Evolutionary conservation across 2,888 invertebrate species (phyloP).

Genomic region (Dendrolimus pini): DNA sequence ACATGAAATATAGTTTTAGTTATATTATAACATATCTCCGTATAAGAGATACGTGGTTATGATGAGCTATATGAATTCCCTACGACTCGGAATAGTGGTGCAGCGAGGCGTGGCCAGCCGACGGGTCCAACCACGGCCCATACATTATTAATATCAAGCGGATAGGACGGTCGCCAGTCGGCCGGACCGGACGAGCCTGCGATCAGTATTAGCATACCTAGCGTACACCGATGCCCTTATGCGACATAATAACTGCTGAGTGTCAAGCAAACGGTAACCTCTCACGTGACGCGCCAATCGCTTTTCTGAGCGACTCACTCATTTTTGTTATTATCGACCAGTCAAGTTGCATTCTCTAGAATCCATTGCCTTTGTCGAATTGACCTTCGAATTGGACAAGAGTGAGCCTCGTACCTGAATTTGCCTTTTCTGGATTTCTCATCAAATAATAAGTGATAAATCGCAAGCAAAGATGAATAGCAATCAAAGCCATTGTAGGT

Average conservation of each 20-base stretch:
- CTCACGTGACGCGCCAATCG: not conserved
- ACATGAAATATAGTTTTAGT: too few species aligned
- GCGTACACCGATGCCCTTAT: constrained; percentile 11
- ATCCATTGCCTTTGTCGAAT: constrained; percentile 18
- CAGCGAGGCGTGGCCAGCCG: constrained; percentile 15
- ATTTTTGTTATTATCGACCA: constrained; percentile 3
- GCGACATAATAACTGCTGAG: constrained; percentile 12
- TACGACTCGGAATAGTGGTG: constrained; percentile 4
- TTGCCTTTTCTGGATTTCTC: constrained; percentile 17
- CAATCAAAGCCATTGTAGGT: not conserved
- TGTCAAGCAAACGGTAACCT: constrained; percentile 11
- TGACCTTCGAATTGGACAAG: constrained; percentile 9
- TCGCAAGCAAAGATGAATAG: not conserved
- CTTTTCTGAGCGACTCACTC: not conserved
- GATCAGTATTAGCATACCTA: constrained; percentile 27
- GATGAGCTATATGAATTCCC: not conserved
- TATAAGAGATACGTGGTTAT: not conserved
- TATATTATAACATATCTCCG: too few species aligned
- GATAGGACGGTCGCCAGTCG: constrained; percentile 17
- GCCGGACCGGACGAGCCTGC: constrained; percentile 9
- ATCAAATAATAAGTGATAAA: not conserved
- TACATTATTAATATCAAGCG: constrained; percentile 41
- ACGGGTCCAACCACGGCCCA: constrained; percentile 20
- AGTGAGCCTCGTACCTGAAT: constrained; percentile 13
- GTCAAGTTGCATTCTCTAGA: constrained; percentile 24